Percentiles rank a stretch among this genome's conserved stretches.
phyloP scores from a whole-genome alignment of 2,113 vertebrate species.

The Pongo abelii region DNA sequence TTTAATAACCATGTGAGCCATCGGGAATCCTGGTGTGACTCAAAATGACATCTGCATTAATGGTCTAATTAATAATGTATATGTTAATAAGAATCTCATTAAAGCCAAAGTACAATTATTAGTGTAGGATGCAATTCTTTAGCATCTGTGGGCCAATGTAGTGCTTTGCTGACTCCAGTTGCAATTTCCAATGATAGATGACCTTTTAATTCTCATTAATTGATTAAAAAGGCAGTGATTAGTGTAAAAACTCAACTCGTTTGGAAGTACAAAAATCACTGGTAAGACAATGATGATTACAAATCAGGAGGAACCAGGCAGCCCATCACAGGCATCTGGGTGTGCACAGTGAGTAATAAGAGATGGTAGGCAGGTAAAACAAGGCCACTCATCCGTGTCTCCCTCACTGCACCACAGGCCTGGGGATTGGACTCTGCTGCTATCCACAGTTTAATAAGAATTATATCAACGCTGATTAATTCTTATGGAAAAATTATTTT shows the following conservation, averaged over 20 bases:
- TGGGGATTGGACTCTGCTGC: neutral
- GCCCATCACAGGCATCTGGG: neutral
- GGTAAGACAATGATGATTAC: conserved; percentile 51
- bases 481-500: conserved; percentile 28
- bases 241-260: conserved; percentile 72
- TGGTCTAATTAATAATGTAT: conserved; percentile 84
- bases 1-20: conserved; percentile 78
- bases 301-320: conserved; percentile 23
- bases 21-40: conserved; percentile 78
- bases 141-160: conserved; percentile 46
- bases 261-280: conserved; percentile 56
- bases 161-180: conserved; percentile 57
- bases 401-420: neutral
- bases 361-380: neutral
- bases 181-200: conserved; percentile 76
- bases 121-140: conserved; percentile 73
- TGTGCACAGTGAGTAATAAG: neutral
- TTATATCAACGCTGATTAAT: neutral
- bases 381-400: neutral
- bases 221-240: conserved; percentile 78
- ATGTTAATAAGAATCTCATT: conserved; percentile 83
- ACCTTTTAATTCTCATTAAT: conserved; percentile 79
- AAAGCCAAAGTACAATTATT: conserved; percentile 77
- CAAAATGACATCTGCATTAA: conserved; percentile 81
- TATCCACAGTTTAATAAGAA: neutral